Evolutionary conservation across 2,888 invertebrate genomes (phyloP), one percentile per base, ranked within the genome.

Genomic region (Papilio protenor): DNA sequence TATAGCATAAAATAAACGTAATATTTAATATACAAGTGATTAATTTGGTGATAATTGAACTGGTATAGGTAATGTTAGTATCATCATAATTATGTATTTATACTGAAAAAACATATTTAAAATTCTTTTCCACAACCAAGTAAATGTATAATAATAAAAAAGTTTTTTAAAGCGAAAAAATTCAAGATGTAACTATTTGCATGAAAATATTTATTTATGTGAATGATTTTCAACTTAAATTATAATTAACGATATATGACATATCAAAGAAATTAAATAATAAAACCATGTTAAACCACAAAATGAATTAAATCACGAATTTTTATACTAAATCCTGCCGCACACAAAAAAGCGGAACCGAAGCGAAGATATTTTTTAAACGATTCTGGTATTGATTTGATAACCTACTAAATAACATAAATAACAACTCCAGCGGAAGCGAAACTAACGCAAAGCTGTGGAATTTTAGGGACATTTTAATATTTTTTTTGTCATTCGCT

Each of bases 31-130:
- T 33, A 2, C 16, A 66, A 66, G 66, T 45, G 66, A 69, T 69
- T 69, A 45, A 69, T 69, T 69, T 45, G 66, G 66, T 45, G 66
- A 69, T 69, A 69, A 45, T 69, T 69, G 40, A 69, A 69, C n/a
- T n/a, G 66, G 66, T 69, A 69, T 21, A 69, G 10, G 66, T 69
- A 69, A 69, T 69, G 45, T 69, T 45, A 40, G 4, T 66, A 61
- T 61, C 59, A 14, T 59, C 2, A 21, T 23, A 59, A 66, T 66
- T 40, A 11, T 40, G 40, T 40, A 40, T 40, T 27, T 61, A 3
- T 59, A 59, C 23, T 59, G 2, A 59, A 12, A 59, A 11, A 59
- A 21, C 12, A 61, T 16, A 0, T 18, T 33, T n/a, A 27, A 61
- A 61, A 59, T 14, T 8, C n/a, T 16, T 55, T 55, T 21, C 2